Percentiles rank a stretch among this genome's conserved stretches.
Conservation (phyloP, 2,888 invertebrate genomes). For the Homarus gammarus region DNA sequence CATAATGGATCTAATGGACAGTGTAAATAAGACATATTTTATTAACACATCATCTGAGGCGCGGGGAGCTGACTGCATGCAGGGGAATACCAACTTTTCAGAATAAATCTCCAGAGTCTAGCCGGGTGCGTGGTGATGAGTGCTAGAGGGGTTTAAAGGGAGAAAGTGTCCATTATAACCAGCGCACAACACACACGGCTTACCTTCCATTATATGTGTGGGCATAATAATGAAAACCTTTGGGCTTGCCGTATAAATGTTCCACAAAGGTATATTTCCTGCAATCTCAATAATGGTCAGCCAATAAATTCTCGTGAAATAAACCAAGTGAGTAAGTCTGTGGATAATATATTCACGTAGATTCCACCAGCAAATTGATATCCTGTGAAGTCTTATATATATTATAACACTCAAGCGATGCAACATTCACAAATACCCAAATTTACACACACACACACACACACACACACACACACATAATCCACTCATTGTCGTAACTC, state of each 20-base stretch:
- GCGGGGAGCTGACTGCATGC: background rate
- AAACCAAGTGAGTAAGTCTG: background rate
- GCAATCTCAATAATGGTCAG: background rate
- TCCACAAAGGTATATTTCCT: background rate
- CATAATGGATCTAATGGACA: slow-evolving; percentile 31
- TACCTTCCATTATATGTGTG: slow-evolving; percentile 5
- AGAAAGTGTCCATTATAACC: slow-evolving; percentile 26
- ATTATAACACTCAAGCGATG: no score
- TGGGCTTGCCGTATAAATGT: background rate
- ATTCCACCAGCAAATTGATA: background rate
- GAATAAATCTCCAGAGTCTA: background rate
- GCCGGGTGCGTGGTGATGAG: background rate
- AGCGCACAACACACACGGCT: slow-evolving; percentile 21
- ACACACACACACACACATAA: background rate
- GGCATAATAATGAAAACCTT: background rate
- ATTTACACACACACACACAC: background rate
- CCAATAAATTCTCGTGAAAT: background rate
- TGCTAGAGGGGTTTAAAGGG: slow-evolving; percentile 8
- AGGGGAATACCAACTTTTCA: background rate
- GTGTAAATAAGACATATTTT: slow-evolving; percentile 41
- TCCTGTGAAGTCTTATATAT: no score
- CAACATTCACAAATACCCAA: background rate
- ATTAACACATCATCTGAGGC: background rate
- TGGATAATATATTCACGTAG: background rate
- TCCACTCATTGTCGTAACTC: no score